Evolutionary conservation across 2,113 vertebrate species (phyloP).

Genomic region (Nematolebias whitei): DNA sequence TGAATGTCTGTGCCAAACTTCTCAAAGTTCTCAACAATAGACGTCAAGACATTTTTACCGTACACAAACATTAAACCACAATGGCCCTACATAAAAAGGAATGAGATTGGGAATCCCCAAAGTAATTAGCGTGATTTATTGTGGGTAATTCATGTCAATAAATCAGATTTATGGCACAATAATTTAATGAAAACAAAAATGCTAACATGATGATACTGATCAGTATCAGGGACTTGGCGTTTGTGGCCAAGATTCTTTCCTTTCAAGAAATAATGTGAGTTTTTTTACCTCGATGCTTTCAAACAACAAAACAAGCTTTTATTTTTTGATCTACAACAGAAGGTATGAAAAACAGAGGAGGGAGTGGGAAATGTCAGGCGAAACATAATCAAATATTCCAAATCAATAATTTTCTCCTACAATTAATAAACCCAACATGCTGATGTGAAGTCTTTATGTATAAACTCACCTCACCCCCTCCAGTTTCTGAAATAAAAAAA

Average conservation of each 20-base stretch:
- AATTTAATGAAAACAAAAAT: conserved; percentile 11
- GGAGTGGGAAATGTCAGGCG: not conserved
- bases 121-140: conserved; percentile 7
- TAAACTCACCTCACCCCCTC: not conserved
- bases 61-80: not conserved
- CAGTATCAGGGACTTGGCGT: not conserved
- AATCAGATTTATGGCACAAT: not conserved
- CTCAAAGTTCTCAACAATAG: not conserved
- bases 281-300: not conserved
- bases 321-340: not conserved
- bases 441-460: not conserved
- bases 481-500: not conserved
- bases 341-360: not conserved
- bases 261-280: not conserved
- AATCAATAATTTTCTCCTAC: not conserved
- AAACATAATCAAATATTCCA: not conserved
- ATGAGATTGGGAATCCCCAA: conserved; percentile 6
- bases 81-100: not conserved
- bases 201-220: conserved; percentile 1
- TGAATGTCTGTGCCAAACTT: not conserved
- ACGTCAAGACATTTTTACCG: not conserved
- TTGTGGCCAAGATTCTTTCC: conserved; percentile 9
- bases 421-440: not conserved
- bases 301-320: not conserved
- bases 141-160: not conserved